Conservation (phyloP, 2,797 vertebrate genomes). For the Macrochelys suwanniensis region DNA sequence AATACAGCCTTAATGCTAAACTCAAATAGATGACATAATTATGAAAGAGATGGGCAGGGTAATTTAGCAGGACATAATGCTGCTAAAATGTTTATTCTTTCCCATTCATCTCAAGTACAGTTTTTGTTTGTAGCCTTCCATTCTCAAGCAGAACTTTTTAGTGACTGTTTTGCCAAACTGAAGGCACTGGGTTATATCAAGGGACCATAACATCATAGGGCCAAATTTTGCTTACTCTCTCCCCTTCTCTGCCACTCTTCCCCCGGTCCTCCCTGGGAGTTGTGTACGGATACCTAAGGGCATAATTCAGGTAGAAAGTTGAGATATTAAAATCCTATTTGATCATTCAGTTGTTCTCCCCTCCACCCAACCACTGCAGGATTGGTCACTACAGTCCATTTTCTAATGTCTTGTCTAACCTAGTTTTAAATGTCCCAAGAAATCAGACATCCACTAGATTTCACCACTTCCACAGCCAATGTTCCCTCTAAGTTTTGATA, state of each 20-base stretch:
- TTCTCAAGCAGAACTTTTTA: conserved; percentile 12
- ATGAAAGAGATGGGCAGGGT: conserved; percentile 33
- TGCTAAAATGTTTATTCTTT: conserved; percentile 36
- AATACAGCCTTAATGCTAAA: conserved; percentile 19
- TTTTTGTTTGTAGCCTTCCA: conserved; percentile 42
- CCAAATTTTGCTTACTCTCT: conserved; percentile 36
- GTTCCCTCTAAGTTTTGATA: no score
- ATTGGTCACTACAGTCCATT: background rate
- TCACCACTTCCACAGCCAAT: background rate
- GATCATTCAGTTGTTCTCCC: background rate
- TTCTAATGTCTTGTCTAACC: background rate
- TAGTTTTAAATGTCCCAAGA: conserved; percentile 26
- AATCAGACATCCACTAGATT: background rate
- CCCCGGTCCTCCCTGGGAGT: background rate
- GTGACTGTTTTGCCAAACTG: conserved; percentile 34
- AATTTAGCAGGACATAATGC: conserved; percentile 49
- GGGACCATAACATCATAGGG: background rate
- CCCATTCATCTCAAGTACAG: conserved; percentile 47
- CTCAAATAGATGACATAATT: conserved; percentile 52
- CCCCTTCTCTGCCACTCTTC: background rate
- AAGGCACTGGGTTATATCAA: conserved; percentile 37
- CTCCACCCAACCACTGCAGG: background rate
- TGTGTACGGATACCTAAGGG: background rate
- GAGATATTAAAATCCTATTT: background rate
- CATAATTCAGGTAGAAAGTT: background rate